Evolutionary conservation across 2,888 invertebrate genomes (phyloP), one percentile per base, ranked within the genome.

Genomic region (Eurytoma californica): DNA sequence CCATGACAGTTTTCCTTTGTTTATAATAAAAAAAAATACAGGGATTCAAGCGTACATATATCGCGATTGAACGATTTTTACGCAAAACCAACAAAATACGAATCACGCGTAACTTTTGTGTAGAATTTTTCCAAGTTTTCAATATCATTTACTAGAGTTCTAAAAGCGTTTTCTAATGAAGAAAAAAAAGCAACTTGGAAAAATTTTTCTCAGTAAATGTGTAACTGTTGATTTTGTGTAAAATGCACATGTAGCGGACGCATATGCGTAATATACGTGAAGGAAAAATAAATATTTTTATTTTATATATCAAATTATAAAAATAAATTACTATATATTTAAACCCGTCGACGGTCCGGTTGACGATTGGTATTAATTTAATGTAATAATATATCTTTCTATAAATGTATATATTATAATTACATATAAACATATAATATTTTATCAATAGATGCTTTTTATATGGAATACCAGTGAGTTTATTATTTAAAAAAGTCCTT

Each of bases 361-460:
- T 60, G 49, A 5, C 53, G 74, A 47, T 60, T 28, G 68, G 47
- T n/a, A 72, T 70, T 55, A 53, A 70, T 79, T 60, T 78, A 73
- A 67, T 68, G 66, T 67, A 77, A 72, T 67, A 60, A 68, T 65
- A 66, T 73, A 53, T 72, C 20, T 61, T 79, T 75, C 24, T 70
- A 73, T 66, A 39, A 66, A 69, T 77, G 61, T 80, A 78, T 67
- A 73, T 77, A 75, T 9, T 74, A 74, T 72, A 39, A 39, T 28
- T 63, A 63, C 57, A 78, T 74, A 69, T 68, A 77, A 28, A 76
- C 47, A 55, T 7, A 72, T 65, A 77, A 65, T 70, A 74, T 75
- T 80, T 80, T 82, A 78, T 66, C 53, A 77, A 70, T 78, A 70
- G 47, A 76, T 78, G 68, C 68, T 78, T 79, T 82, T 78, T 79